Evolutionary conservation across 2,797 vertebrate genomes (phyloP).

Genomic region (Propithecus perrieri): DNA sequence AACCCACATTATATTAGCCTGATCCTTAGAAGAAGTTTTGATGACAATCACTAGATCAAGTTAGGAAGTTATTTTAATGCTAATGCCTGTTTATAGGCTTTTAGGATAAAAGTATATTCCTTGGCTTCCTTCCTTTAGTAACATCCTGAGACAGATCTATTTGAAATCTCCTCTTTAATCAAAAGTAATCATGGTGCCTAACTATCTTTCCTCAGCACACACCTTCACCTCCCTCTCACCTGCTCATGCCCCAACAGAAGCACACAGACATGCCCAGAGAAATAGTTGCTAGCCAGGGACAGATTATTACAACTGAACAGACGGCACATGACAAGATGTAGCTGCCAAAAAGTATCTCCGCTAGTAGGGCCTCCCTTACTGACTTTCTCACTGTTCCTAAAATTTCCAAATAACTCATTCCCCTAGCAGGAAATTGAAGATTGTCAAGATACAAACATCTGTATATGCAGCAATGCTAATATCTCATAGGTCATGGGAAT

Average conservation of each 20-base stretch:
- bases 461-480: neutral
- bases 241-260: neutral
- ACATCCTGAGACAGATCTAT: slow-evolving; percentile 71
- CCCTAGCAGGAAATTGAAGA: neutral
- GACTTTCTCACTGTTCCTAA: neutral
- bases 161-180: slow-evolving; percentile 71
- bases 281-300: neutral
- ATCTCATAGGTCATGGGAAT: neutral
- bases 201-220: neutral
- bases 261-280: neutral
- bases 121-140: slow-evolving; percentile 75
- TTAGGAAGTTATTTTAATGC: slow-evolving; percentile 81
- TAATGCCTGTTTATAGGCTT: slow-evolving; percentile 78
- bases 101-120: slow-evolving; percentile 78
- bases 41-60: slow-evolving; percentile 81
- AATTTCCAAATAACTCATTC: neutral
- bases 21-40: slow-evolving; percentile 74
- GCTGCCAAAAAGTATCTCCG: neutral
- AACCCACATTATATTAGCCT: slow-evolving; percentile 78
- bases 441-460: neutral
- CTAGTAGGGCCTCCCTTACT: neutral
- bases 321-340: neutral
- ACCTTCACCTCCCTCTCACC: neutral
- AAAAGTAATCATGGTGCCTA: slow-evolving; percentile 63
- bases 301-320: neutral